Conservation (phyloP, 2,113 vertebrate genomes). For the Copsychus sechellarum region DNA sequence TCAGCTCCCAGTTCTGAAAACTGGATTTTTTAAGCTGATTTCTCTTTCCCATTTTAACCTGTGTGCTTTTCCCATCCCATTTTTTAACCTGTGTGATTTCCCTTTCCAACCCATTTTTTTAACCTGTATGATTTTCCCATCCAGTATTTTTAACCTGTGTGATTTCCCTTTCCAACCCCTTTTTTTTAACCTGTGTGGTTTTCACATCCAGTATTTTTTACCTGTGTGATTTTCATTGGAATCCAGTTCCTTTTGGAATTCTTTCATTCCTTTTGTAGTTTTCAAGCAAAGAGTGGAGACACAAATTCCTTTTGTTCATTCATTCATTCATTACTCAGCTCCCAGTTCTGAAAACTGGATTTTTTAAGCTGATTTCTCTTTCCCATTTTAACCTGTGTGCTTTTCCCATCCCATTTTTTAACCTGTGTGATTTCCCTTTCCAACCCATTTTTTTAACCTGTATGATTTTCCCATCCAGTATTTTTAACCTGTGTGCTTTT, state of each 20-base stretch:
- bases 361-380: neutral
- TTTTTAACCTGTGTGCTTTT: neutral
- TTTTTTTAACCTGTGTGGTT: no score
- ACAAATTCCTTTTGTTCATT: no score
- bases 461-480: no score
- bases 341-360: no score
- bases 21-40: rapidly evolving
- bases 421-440: neutral
- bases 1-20: neutral
- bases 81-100: neutral
- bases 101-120: neutral
- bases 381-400: neutral
- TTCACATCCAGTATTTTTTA: no score
- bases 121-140: rapidly evolving
- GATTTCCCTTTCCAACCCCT: no score
- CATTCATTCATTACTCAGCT: no score
- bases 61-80: neutral
- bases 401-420: neutral
- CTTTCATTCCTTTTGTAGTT: no score
- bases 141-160: neutral
- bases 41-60: neutral
- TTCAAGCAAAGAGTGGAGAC: no score
- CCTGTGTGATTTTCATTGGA: no score
- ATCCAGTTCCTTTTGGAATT: no score
- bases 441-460: no score